Base-by-base conservation (phyloP, 1,140 invertebrate species). In the Ooceraea biroi region DNA sequence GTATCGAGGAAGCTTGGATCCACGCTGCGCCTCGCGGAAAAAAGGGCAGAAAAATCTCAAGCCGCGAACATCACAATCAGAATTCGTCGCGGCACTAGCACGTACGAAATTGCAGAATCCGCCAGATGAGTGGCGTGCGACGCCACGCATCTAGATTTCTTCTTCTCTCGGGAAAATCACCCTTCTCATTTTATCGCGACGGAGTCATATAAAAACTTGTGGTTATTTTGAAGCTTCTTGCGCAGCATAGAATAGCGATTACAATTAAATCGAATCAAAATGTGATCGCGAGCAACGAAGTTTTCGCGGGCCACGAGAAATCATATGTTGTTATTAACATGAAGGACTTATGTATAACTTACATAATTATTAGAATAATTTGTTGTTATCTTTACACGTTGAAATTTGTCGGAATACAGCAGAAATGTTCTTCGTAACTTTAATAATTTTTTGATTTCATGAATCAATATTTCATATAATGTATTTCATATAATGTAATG, bases 71-170 rank as follows among this genome's bases (percentile, higher is more conserved):
- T 76, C 57, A 63, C 72, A 76, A 76, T 76, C 72, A 76, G 41
- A 63, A 76, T 76, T 76, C 72, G 41, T 76, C 72, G 41, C 44
- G 44, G 25, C 44, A 11, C 22, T 19, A 48, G 72, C 72, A 76
- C 72, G 58, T 76, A 63, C 72, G 44, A 76, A 76, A 76, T 76
- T 63, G 58, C 25, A 63, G 44, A 76, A 76, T 76, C 57, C 41
- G 25, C n/a, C 41, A 63, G 57, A 63, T 76, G 72, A 76, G 57
- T 50, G 71, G 36, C 36, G 22, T 36, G 25, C 25, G 41, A 63
- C 57, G 57, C 12, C n/a, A n/a, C 41, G 72, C 55, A 58, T 73
- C 55, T 14, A 73, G 71, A 74, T 61, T 61, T 1, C 25, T 25
- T 19, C 11, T 27, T 19, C 57, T 25, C n/a, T 46, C n/a, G 41